These are phyloP conservation scores for Tenebrio molitor DNA, from an alignment of 1,140 invertebrate species.

Conservation along the genomic window DNA sequence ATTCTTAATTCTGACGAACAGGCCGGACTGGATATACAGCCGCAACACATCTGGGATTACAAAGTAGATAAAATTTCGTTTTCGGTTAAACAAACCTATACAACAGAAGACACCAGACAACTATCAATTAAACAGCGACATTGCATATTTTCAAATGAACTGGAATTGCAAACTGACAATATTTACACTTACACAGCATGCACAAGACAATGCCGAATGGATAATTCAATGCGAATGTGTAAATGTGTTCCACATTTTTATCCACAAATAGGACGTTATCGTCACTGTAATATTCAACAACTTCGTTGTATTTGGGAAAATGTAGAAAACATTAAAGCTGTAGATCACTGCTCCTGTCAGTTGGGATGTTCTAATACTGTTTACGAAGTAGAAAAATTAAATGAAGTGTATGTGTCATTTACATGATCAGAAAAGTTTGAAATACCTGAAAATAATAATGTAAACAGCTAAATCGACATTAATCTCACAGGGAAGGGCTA, in stretches of 20 bases:
- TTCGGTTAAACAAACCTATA: slow-evolving; percentile 80
- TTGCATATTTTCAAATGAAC: slow-evolving; percentile 76
- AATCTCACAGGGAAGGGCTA: too few relatives aligned
- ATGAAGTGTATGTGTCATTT: slow-evolving; percentile 63
- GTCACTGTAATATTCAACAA: slow-evolving; percentile 71
- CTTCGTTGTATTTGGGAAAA: slow-evolving; percentile 72
- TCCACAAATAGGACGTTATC: slow-evolving; percentile 69
- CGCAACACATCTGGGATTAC: slow-evolving; percentile 77
- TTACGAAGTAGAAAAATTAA: slow-evolving; percentile 80
- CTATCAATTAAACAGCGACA: slow-evolving; percentile 76
- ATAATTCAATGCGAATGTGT: slow-evolving; percentile 71
- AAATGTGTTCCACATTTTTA: slow-evolving; percentile 79
- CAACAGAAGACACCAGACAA: slow-evolving; percentile 77
- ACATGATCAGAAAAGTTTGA: too few relatives aligned
- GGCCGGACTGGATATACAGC: slow-evolving; percentile 74
- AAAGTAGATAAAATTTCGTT: slow-evolving; percentile 75
- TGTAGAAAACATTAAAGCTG: slow-evolving; percentile 70
- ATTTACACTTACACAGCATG: slow-evolving; percentile 78
- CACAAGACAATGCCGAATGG: slow-evolving; percentile 78
- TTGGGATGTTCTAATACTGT: slow-evolving; percentile 79
- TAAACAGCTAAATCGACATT: too few relatives aligned
- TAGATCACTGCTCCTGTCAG: slow-evolving; percentile 75
- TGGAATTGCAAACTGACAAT: slow-evolving; percentile 70
- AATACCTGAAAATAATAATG: neutral
- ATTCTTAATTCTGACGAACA: slow-evolving; percentile 78